These are phyloP conservation scores for Herminia tarsipennalis DNA, from an alignment of 2,888 invertebrate species.

Conservation along the genomic window DNA sequence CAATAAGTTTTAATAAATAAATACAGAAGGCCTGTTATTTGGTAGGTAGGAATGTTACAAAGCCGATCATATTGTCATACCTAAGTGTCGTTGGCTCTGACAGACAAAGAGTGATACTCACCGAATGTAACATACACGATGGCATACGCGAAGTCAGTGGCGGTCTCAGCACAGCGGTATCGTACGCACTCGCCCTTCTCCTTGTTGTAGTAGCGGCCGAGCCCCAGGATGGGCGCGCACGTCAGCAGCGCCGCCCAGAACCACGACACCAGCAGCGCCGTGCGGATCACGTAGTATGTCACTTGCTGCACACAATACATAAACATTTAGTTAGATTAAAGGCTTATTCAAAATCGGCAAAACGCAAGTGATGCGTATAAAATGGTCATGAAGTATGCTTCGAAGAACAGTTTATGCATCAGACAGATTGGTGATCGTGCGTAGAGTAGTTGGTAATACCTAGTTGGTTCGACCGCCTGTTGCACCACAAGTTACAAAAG, in stretches of 20 bases:
- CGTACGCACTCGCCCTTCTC: slow-evolving; percentile 84
- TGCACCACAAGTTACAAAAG: too few relatives aligned
- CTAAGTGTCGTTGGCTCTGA: too few relatives aligned
- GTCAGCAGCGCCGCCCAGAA: slow-evolving; percentile 89
- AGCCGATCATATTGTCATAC: too few relatives aligned
- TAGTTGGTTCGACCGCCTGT: too few relatives aligned
- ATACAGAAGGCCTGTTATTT: too few relatives aligned
- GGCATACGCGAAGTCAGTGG: slow-evolving; percentile 90
- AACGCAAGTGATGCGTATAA: too few relatives aligned
- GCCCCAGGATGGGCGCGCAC: slow-evolving; percentile 90
- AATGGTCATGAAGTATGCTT: too few relatives aligned
- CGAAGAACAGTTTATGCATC: too few relatives aligned
- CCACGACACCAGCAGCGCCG: slow-evolving; percentile 89
- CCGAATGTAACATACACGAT: slow-evolving; percentile 91
- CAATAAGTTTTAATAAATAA: too few relatives aligned
- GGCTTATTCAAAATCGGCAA: neutral
- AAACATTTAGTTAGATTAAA: neutral
- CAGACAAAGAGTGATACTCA: slow-evolving; percentile 74
- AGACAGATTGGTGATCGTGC: too few relatives aligned
- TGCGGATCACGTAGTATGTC: slow-evolving; percentile 91
- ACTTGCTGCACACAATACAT: slow-evolving; percentile 87
- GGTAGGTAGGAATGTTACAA: too few relatives aligned
- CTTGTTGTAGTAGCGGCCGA: slow-evolving; percentile 89
- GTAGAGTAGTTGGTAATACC: too few relatives aligned
- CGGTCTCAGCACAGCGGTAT: slow-evolving; percentile 89